Evolutionary conservation across 2,797 vertebrate species (phyloP).

Genomic region (Lophius americanus): DNA sequence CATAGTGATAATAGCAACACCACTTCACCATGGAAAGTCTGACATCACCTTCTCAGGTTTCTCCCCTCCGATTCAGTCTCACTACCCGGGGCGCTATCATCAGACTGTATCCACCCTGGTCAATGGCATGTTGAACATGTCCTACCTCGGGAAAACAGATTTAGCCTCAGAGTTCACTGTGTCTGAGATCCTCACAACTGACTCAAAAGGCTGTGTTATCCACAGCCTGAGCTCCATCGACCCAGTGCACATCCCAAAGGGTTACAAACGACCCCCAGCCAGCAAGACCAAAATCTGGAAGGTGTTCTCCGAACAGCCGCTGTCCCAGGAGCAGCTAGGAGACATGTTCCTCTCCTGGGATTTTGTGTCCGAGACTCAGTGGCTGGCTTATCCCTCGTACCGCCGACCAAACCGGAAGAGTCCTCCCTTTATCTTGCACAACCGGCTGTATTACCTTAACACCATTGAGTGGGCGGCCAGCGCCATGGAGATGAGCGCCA

Average conservation of each 20-base stretch:
- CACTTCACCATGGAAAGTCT: conserved; percentile 84
- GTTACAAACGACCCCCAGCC: conserved; percentile 67
- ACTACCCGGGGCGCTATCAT: conserved; percentile 83
- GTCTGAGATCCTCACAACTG: conserved; percentile 81
- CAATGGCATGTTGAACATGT: conserved; percentile 87
- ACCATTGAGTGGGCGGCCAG: conserved; percentile 90
- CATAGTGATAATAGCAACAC: conserved; percentile 89
- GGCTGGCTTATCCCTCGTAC: conserved; percentile 90
- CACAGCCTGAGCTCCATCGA: conserved; percentile 80
- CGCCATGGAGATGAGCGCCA: conserved; percentile 92
- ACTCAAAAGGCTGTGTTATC: conserved; percentile 80
- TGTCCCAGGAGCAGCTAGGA: conserved; percentile 83
- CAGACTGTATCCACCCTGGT: conserved; percentile 87
- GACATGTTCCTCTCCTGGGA: conserved; percentile 87
- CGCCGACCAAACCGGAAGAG: conserved; percentile 75
- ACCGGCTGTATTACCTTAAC: conserved; percentile 88
- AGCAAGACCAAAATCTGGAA: conserved; percentile 85
- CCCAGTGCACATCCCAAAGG: conserved; percentile 73
- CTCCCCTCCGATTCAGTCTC: conserved; percentile 80
- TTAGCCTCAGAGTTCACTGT: conserved; percentile 73
- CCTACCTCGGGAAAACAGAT: conserved; percentile 80
- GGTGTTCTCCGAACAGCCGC: conserved; percentile 83
- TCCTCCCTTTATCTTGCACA: conserved; percentile 88
- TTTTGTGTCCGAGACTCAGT: conserved; percentile 75
- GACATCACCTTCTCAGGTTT: conserved; percentile 89